Percentiles rank a stretch among this genome's conserved stretches.
Evolutionary conservation across 2,797 vertebrate genomes (phyloP).

Genomic region (Gadopsis bispinosus): DNA sequence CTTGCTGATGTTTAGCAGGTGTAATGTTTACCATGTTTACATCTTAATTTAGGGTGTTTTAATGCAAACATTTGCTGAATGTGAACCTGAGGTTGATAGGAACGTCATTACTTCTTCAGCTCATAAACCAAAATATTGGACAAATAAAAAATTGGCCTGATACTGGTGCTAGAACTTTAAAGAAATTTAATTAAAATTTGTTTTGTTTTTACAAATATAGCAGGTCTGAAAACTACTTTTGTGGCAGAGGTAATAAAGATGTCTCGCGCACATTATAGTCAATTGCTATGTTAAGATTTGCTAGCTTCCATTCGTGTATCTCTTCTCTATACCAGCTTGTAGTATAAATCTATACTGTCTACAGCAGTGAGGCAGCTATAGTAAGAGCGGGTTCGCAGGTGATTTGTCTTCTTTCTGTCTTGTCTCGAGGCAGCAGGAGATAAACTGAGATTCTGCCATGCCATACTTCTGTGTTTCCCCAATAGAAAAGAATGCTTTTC

Average conservation of each 20-base stretch:
- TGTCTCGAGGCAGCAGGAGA: constrained; percentile 32
- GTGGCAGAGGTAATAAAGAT: neutral
- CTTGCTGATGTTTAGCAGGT: no score
- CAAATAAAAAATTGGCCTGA: no score
- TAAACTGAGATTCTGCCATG: constrained; percentile 14
- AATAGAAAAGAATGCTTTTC: constrained; percentile 22
- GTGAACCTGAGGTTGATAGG: neutral
- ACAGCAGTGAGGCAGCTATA: constrained; percentile 10
- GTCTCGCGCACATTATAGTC: neutral
- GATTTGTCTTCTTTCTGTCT: constrained; percentile 40
- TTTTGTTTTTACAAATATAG: neutral
- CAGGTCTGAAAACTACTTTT: neutral
- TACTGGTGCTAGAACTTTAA: neutral
- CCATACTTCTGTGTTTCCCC: constrained; percentile 19
- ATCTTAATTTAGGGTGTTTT: neutral
- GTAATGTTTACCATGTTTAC: neutral
- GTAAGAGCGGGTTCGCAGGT: constrained; percentile 23
- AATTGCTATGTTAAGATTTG: neutral
- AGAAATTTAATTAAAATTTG: neutral
- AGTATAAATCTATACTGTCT: constrained; percentile 12
- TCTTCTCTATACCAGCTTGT: neutral
- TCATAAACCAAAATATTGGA: no score
- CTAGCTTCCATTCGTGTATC: neutral
- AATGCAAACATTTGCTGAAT: neutral
- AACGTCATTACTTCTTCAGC: neutral